Percentiles rank a stretch among this genome's conserved stretches.
Conservation (phyloP, 2,113 vertebrate species). For the Mesitornis unicolor region DNA sequence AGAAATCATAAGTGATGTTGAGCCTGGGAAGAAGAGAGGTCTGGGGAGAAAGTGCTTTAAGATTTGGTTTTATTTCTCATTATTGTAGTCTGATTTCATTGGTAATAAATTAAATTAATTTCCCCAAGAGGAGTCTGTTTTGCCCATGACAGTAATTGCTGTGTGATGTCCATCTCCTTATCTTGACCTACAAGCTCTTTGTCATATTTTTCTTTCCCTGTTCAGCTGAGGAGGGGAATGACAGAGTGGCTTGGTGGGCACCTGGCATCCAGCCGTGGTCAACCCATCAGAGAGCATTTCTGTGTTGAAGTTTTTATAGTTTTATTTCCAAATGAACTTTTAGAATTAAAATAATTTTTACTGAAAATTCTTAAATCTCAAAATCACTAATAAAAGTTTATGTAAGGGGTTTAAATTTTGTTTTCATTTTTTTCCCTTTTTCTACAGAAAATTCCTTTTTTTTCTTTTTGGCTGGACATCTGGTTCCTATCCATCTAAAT, state of each 20-base stretch:
- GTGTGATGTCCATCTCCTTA: not conserved
- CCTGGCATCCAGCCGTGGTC: not conserved
- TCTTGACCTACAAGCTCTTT: not conserved
- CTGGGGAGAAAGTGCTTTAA: not conserved
- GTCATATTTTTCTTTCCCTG: not conserved
- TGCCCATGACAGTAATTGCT: not conserved
- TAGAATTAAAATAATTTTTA: not conserved
- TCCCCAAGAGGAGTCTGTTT: not conserved
- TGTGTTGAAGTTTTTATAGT: not conserved
- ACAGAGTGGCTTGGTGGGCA: not conserved
- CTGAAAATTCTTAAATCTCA: not conserved
- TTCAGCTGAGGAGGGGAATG: not conserved
- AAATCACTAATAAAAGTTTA: not conserved
- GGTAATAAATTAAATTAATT: not conserved
- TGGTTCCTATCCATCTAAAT: not conserved
- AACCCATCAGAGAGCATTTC: not conserved
- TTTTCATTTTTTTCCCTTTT: not conserved
- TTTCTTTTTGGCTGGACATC: not conserved
- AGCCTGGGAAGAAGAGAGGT: not conserved
- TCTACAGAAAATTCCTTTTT: not conserved
- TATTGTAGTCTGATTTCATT: not conserved
- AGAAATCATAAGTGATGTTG: not conserved
- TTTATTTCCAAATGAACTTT: not conserved
- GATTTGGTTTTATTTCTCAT: not conserved
- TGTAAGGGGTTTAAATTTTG: not conserved